Percentiles rank a stretch among this genome's conserved stretches.
These are phyloP conservation scores for Holcopasites calliopsidis DNA, from an alignment of 1,140 invertebrate genomes.

Conservation along the genomic window DNA sequence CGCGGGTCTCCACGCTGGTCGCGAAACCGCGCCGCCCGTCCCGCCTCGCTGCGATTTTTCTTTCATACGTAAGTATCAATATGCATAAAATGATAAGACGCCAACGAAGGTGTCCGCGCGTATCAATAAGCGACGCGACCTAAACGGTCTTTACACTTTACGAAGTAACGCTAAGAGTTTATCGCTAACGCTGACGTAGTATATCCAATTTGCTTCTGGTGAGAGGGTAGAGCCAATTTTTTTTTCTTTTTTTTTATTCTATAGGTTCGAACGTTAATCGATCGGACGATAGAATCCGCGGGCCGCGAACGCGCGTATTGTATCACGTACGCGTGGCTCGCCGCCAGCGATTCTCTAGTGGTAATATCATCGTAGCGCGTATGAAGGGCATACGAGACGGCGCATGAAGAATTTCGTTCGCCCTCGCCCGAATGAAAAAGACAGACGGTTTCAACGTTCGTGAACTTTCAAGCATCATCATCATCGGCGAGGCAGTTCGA, in stretches of 20 bases:
- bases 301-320: constrained; percentile 31
- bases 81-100: constrained; percentile 49
- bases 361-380: constrained; percentile 45
- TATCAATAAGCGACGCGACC: constrained; percentile 49
- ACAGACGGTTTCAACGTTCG: not conserved
- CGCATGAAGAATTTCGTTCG: constrained; percentile 54
- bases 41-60: constrained; percentile 25
- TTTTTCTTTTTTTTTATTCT: constrained; percentile 49
- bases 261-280: constrained; percentile 69
- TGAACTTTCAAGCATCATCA: not conserved
- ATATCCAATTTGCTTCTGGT: constrained; percentile 76
- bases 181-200: constrained; percentile 71
- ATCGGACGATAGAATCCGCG: constrained; percentile 58
- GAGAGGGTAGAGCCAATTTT: constrained; percentile 77
- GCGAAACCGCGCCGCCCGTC: not conserved
- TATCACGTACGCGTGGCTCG: constrained; percentile 30
- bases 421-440: constrained; percentile 15
- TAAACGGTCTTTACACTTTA: constrained; percentile 58
- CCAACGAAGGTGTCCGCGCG: constrained; percentile 65
- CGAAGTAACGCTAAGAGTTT: constrained; percentile 68
- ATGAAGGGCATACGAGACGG: constrained; percentile 51
- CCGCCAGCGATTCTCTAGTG: constrained; percentile 50
- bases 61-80: constrained; percentile 54
- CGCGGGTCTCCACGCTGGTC: not conserved
- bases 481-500: constrained; percentile 22